Conservation (phyloP, 2,113 vertebrate species). For the Actenoides hombroni region DNA sequence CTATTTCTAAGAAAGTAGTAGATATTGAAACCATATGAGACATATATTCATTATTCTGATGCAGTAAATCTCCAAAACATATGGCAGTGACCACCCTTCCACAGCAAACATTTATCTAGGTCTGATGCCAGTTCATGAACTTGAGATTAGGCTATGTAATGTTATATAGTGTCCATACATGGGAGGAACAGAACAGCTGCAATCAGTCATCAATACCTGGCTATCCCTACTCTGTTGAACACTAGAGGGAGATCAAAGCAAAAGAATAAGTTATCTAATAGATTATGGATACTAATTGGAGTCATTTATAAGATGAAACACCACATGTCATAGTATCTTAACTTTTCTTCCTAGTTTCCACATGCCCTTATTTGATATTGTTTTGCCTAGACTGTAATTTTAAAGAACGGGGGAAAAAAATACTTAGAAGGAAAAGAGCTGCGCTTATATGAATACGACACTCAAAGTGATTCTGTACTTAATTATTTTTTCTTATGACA, state of each 20-base stretch:
- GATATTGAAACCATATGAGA: background rate
- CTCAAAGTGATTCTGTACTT: background rate
- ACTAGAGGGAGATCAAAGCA: constrained; percentile 66
- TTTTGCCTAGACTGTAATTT: background rate
- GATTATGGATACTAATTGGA: background rate
- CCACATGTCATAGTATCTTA: background rate
- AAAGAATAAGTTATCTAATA: constrained; percentile 22
- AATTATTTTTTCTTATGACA: background rate
- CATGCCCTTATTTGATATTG: background rate
- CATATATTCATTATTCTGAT: background rate
- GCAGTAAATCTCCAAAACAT: background rate
- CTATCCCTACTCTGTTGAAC: background rate
- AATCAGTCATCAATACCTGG: background rate
- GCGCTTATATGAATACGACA: background rate
- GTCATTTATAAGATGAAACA: background rate
- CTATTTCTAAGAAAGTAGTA: background rate
- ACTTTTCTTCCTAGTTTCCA: background rate
- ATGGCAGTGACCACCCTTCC: background rate
- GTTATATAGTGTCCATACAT: background rate
- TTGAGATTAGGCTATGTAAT: background rate
- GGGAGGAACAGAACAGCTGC: background rate
- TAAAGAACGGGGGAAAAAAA: background rate
- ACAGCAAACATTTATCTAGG: background rate
- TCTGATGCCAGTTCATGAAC: background rate
- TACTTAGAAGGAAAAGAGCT: background rate